Conservation (phyloP, 2,113 vertebrate species). For the Engystomops pustulosus region DNA sequence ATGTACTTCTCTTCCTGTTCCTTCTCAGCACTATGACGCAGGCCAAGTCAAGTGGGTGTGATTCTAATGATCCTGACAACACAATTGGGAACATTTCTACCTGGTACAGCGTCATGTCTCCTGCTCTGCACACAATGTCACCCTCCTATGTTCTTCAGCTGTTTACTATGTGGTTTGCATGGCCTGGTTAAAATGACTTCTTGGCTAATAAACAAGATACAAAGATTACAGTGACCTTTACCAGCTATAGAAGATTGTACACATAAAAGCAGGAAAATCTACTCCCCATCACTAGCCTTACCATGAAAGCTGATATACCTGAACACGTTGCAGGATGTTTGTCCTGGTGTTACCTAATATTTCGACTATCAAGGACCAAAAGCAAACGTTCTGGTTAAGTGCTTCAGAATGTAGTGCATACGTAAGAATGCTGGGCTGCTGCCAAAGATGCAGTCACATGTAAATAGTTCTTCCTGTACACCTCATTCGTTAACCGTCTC, state of each 20-base stretch:
- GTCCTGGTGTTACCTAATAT: neutral
- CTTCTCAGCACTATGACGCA: constrained; percentile 37
- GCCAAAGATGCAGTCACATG: constrained; percentile 26
- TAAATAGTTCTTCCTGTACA: constrained; percentile 4
- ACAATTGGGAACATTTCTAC: constrained; percentile 22
- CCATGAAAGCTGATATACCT: neutral
- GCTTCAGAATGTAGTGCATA: neutral
- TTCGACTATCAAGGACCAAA: neutral
- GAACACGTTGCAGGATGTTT: neutral
- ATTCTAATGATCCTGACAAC: neutral
- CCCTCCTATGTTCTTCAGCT: constrained; percentile 14
- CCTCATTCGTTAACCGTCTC: neutral
- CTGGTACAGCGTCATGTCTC: neutral
- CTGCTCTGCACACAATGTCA: constrained; percentile 15
- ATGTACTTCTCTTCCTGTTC: neutral
- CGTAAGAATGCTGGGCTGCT: neutral
- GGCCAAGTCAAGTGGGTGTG: constrained; percentile 8
- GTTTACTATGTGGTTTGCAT: neutral
- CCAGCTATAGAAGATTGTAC: neutral
- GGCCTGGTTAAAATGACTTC: neutral
- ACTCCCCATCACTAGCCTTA: neutral
- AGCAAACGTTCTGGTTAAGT: constrained; percentile 25
- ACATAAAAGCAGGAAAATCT: neutral
- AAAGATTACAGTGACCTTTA: neutral
- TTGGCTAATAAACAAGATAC: neutral